These are phyloP conservation scores for Cercopithecus petaurista DNA, from an alignment of 2,797 vertebrate species.

Conservation along the genomic window DNA sequence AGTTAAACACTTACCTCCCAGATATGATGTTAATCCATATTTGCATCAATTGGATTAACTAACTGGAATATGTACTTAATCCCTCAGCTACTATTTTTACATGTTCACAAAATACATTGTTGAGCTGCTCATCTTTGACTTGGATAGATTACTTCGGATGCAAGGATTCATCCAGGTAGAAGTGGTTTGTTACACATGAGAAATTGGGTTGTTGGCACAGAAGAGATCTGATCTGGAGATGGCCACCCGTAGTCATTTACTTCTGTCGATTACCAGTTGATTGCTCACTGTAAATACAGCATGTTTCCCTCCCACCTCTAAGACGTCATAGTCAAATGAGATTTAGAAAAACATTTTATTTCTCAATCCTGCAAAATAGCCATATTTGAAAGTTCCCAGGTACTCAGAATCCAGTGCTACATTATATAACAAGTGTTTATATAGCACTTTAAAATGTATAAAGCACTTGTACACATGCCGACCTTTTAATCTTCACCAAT, in stretches of 20 bases:
- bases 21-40: background rate
- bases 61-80: background rate
- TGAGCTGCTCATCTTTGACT: background rate
- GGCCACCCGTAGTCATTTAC: background rate
- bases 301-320: background rate
- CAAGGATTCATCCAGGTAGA: background rate
- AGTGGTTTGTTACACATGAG: background rate
- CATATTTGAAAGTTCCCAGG: background rate
- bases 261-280: background rate
- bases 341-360: background rate
- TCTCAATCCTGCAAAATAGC: background rate
- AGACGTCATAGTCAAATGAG: background rate
- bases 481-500: background rate
- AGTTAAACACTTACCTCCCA: background rate
- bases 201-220: background rate
- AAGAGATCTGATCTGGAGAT: background rate
- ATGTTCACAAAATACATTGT: background rate
- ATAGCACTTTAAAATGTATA: background rate
- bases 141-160: background rate
- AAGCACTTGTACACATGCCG: background rate
- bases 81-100: background rate
- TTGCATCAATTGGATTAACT: background rate
- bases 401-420: background rate
- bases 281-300: background rate
- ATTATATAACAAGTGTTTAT: background rate